Evolutionary conservation across 2,888 invertebrate species (phyloP), one percentile per base, ranked within the genome.

Genomic region (Helobdella robusta): DNA sequence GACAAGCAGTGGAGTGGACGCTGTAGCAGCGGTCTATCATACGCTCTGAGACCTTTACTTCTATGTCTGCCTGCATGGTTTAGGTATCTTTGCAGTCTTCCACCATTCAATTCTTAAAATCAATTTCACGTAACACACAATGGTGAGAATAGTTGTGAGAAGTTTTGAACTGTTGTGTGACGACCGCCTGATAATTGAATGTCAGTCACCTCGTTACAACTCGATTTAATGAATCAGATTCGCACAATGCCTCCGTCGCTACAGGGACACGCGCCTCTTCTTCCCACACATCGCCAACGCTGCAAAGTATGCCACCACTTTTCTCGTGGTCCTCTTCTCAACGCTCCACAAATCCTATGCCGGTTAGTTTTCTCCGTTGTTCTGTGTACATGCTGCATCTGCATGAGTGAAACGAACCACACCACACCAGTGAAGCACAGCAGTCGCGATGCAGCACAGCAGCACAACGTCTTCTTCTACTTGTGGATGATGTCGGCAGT

Each of bases 41-140:
- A 87, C 70, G 84, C 89, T 59, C 83, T 90, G 35, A 84, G 93
- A 52, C 88, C 92, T 0, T 81, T 94, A 11, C 89, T 97, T 40
- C 88, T 89, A 73, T 88, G 92, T 73, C 82, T 98, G 28, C 98
- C 98, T 0, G 95, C 97, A 0, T 95, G 94, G 92, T 91, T 92
- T 71, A 87, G 98, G 35, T n/a, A n/a, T n/a, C n/a, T n/a, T n/a
- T n/a, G n/a, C n/a, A n/a, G n/a, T n/a, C n/a, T n/a, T n/a, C n/a
- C n/a, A n/a, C n/a, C n/a, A n/a, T n/a, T n/a, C n/a, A n/a, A n/a
- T n/a, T n/a, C n/a, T n/a, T n/a, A n/a, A n/a, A n/a, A n/a, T n/a
- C n/a, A n/a, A n/a, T n/a, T n/a, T n/a, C n/a, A n/a, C n/a, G n/a
- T n/a, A n/a, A n/a, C n/a, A n/a, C n/a, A n/a, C n/a, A n/a, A n/a